Base-by-base conservation (phyloP, 2,113 vertebrate species). In the Cathartes aura region DNA sequence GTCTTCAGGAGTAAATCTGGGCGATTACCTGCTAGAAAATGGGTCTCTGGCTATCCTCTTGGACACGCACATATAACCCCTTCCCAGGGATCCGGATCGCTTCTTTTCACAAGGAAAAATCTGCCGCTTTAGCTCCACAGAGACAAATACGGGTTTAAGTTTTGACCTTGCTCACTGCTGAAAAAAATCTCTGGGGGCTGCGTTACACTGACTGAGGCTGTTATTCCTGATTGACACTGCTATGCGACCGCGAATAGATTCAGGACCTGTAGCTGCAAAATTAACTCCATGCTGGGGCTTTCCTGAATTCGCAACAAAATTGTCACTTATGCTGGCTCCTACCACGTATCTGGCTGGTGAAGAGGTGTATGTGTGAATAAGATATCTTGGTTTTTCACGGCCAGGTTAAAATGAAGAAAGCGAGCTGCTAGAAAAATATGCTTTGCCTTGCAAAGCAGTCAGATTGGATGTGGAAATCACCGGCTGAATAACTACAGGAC, bases 21-120 rank as follows among this genome's bases (percentile, higher is more conserved):
- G 50, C 4, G 4, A 16, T 30, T 26, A 42, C 13, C 52, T 23
- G 22, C 4, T 17, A 8, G 52, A 36, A 18, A 34, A 36, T 29
- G 6, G 4, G 15, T 43, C 56, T 47, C 15, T 40, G 47, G 12
- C 16, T 27, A 3, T 12, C 32, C 24, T 6, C 38, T 32, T 21
- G 68, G 63, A 55, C 34, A 30, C 5, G 2, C 63, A 55, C 13
- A 1, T 3, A 3, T 12, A 62, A 10, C 56, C 24, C 10, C 47
- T 32, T 30, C 78, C 85, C n/a, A 12, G 53, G 26, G n/a, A 40
- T 36, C 32, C 0, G 0, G 10, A 34, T 23, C 2, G 0, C 27
- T 84, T 32, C 43, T 42, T 22, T 15, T 11, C 55, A 32, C 43
- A 12, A 9, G 34, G 59, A 3, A 45, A 84, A 73, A 40, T 8